Base-by-base conservation (phyloP, 2,797 vertebrate genomes). In the Hozukius guyotensis region DNA sequence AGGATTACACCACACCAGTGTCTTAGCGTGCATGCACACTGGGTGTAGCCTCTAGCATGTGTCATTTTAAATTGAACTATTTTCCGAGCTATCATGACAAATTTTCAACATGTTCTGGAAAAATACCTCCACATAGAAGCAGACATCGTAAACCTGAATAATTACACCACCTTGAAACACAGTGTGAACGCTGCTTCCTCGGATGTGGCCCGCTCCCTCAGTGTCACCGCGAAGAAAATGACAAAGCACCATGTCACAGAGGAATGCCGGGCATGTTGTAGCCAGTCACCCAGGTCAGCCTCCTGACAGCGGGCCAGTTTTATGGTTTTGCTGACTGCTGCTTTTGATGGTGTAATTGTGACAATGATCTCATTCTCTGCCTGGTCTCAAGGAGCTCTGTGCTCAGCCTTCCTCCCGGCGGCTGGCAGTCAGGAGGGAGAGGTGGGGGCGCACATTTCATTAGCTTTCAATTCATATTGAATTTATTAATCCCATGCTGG, bases 401-500 rank as follows among this genome's bases (percentile, higher is more conserved):
- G 81, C 86, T 90, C 87, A 82, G 92, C 76, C 80, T 79, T 80
- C 82, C 75, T 91, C 88, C 78, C 83, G 83, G 88, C 4, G 85
- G 83, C 88, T 88, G 86, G 86, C 86, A 88, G 88, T 88, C 83
- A 73, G 76, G 56, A 83, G 81, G 69, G 80, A 74, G 85, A 85
- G 88, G 77, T 66, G 85, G 82, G 85, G 77, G 81, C 62, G 76
- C 84, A 90, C 89, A 92, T 94, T 95, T 95, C 89, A 94, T 95
- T 94, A 95, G 89, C 91, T 92, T 91, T 93, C 90, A 93, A 91
- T 94, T 95, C 93, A 94, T 92, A 92, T 93, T 95, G 92, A 92
- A 93, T 95, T 90, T 95, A 96, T 96, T 96, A 95, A 94, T 95
- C 93, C 90, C 93, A 93, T 82, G 92, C 93, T 94, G 93, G 79